Evolutionary conservation across 53 echinoderm and acorn worm species (phyloP), one percentile per base, ranked within the genome.

Genomic region (Paracentrotus lividus): DNA sequence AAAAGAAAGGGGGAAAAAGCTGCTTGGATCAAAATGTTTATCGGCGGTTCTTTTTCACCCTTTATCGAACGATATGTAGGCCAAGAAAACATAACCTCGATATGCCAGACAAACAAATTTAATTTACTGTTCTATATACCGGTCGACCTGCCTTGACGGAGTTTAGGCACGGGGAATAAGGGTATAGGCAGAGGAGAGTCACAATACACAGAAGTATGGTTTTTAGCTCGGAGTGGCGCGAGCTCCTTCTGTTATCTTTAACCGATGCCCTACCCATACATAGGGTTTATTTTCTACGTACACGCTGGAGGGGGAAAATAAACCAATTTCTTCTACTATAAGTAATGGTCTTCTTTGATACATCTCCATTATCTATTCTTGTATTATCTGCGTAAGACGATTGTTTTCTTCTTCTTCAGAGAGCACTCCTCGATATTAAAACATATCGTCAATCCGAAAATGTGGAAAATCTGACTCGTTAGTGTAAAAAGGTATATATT

Each of bases 51-150:
- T 90, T 92, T 55, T 92, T 92, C 92, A 92, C 92, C 92, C 92
- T 92, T 78, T 92, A 92, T 92, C 92, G 57, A 90, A 14, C 92
- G 57, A 92, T 78, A 92, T 92, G 92, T 92, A 92, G 92, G 92
- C 92, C 92, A 92, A 57, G 92, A 92, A 92, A 92, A 92, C 92
- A 92, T 92, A 92, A 92, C 92, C 92, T 78, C 54, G 77, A 92
- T 92, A 92, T 77, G 57, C 92, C 92, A 92, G 92, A 92, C 92
- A 92, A 92, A 92, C 92, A 92, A 92, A 92, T 92, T 92, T 77
- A 92, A 92, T 92, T 92, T 92, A 60, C 92, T 92, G 81, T 92
- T 77, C 92, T 78, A 92, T 78, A 92, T 92, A 54, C 72, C 33
- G 92, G 33, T 36, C 81, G 92, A 92, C 81, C 81, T 92, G 42